These are phyloP conservation scores for Chionodraco myersi DNA, from an alignment of 2,113 vertebrate species.

Conservation along the genomic window DNA sequence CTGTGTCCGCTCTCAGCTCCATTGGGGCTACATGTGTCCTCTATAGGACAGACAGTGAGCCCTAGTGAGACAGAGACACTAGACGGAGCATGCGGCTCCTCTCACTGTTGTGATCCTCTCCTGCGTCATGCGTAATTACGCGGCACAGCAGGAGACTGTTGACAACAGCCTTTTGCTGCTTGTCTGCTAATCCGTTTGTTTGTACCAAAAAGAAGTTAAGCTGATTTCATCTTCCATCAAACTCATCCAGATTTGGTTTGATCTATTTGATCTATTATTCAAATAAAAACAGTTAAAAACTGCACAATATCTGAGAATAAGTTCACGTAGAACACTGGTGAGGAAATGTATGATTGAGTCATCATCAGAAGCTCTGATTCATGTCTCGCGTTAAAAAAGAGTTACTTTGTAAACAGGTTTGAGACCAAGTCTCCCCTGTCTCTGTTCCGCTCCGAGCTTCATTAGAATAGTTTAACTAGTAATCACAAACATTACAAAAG, in stretches of 20 bases:
- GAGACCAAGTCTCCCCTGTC: background rate
- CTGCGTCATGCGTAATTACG: conserved; percentile 41
- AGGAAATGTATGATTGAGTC: background rate
- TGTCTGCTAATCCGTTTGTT: conserved; percentile 46
- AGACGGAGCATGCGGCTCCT: background rate
- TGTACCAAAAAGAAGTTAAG: conserved; percentile 21
- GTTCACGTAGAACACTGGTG: background rate
- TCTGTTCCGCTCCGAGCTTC: background rate
- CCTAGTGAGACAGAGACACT: background rate
- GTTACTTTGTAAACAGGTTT: background rate
- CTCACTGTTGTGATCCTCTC: conserved; percentile 17
- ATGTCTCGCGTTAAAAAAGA: background rate
- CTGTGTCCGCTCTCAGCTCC: conserved; percentile 68
- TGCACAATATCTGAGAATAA: background rate
- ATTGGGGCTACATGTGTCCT: conserved; percentile 25
- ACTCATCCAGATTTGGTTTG: background rate
- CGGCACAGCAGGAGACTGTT: conserved; percentile 45
- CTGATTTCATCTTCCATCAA: background rate
- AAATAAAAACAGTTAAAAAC: no score
- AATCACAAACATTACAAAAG: background rate
- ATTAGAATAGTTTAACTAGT: background rate
- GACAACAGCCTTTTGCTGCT: conserved; percentile 17
- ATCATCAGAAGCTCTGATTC: background rate
- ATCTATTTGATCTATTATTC: no score
- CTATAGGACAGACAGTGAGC: background rate